These are phyloP conservation scores for Pollicipes pollicipes DNA, from an alignment of 1,140 invertebrate species.

Conservation along the genomic window DNA sequence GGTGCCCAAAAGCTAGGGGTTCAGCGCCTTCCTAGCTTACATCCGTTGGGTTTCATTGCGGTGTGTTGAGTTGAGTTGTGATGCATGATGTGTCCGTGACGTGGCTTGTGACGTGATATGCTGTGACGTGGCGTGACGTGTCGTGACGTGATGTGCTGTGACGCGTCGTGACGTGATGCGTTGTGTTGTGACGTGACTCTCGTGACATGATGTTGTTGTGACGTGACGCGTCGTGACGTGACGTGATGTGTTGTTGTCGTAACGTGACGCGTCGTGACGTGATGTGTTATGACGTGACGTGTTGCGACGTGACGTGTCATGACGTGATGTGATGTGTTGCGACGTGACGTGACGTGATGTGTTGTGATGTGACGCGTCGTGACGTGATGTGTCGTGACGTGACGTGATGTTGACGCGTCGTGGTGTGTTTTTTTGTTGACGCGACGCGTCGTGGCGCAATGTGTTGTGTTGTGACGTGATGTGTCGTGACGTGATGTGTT, in stretches of 20 bases:
- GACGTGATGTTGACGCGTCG: conserved; percentile 3
- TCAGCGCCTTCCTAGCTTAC: no score
- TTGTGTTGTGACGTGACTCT: background rate
- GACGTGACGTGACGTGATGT: conserved; percentile 3
- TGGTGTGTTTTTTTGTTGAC: background rate
- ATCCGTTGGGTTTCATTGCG: no score
- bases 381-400: no score
- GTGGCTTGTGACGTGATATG: background rate
- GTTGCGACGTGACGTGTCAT: conserved; percentile 3
- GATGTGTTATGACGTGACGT: conserved; percentile 1
- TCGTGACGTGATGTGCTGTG: no score
- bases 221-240: no score
- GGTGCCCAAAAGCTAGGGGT: no score
- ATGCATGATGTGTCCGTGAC: no score
- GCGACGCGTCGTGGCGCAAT: background rate
- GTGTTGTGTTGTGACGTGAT: conserved; percentile 1
- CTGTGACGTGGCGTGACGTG: background rate
- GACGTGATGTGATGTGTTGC: conserved; percentile 4
- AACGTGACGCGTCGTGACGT: no score
- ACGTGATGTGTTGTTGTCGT: no score
- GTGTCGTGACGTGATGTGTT: conserved; percentile 6
- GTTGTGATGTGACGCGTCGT: background rate
- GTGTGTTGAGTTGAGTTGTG: no score
- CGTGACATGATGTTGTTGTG: no score
- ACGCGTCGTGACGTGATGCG: background rate